Conservation (phyloP, 2,888 invertebrate species). For the Coecobrya sp. region DNA sequence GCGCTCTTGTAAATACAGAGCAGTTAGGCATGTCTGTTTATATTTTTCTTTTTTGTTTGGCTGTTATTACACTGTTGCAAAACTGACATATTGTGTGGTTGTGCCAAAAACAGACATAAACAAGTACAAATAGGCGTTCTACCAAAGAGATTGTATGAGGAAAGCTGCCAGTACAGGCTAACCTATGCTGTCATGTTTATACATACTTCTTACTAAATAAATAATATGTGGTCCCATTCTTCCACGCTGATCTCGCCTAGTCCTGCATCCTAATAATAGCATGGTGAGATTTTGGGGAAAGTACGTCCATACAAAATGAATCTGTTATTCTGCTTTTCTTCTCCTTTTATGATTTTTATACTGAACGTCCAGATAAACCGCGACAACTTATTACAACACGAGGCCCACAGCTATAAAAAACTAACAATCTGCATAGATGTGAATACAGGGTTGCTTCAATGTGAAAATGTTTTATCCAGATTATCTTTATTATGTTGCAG, state of each 20-base stretch:
- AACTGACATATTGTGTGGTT: constrained; percentile 6
- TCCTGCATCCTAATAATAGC: neutral
- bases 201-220: constrained; percentile 26
- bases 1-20: constrained; percentile 24
- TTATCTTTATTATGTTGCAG: neutral
- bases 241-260: neutral
- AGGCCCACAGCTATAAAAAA: neutral
- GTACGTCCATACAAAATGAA: neutral
- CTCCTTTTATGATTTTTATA: constrained; percentile 7
- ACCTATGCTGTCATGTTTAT: constrained; percentile 1
- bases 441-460: neutral
- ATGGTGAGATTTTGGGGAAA: neutral
- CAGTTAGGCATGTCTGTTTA: neutral
- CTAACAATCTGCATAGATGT: neutral
- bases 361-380: neutral
- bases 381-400: neutral
- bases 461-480: neutral
- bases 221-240: neutral
- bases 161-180: neutral
- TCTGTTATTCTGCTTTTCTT: neutral
- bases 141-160: neutral
- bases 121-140: neutral
- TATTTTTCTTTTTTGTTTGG: neutral
- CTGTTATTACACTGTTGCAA: constrained; percentile 5
- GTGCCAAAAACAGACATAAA: constrained; percentile 38